Conservation (phyloP, 1,140 invertebrate species). For the Drosophila mayri region DNA sequence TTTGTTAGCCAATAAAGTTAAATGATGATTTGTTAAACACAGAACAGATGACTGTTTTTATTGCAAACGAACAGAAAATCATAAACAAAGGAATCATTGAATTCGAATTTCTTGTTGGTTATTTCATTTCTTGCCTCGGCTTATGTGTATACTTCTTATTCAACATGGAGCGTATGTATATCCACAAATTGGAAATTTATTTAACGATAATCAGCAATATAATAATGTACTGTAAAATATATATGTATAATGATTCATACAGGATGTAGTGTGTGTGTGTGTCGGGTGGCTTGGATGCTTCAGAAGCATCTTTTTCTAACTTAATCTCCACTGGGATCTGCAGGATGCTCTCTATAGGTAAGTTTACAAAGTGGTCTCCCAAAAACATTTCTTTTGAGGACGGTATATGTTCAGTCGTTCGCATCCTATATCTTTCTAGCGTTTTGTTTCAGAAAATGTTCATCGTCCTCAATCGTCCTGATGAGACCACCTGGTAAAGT, state of each 20-base stretch:
- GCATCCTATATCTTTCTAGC: neutral
- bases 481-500: neutral
- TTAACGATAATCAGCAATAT: constrained; percentile 81
- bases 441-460: neutral
- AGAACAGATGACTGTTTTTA: constrained; percentile 19
- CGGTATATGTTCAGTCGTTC: neutral
- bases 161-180: constrained; percentile 70
- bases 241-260: constrained; percentile 44
- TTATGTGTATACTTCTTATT: constrained; percentile 46
- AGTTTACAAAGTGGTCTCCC: neutral
- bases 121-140: constrained; percentile 12
- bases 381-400: neutral
- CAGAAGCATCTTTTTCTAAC: constrained; percentile 29
- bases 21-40: constrained; percentile 44
- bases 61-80: constrained; percentile 13
- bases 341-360: neutral
- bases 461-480: neutral
- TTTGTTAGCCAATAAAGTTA: constrained; percentile 62
- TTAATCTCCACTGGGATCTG: constrained; percentile 3
- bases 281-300: constrained; percentile 21
- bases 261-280: constrained; percentile 24
- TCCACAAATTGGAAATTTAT: constrained; percentile 77
- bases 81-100: neutral
- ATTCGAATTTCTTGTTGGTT: constrained; percentile 18
- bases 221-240: constrained; percentile 81